Conservation (phyloP, 92 coral and sea anemone species). For the Heteractis magnifica region DNA sequence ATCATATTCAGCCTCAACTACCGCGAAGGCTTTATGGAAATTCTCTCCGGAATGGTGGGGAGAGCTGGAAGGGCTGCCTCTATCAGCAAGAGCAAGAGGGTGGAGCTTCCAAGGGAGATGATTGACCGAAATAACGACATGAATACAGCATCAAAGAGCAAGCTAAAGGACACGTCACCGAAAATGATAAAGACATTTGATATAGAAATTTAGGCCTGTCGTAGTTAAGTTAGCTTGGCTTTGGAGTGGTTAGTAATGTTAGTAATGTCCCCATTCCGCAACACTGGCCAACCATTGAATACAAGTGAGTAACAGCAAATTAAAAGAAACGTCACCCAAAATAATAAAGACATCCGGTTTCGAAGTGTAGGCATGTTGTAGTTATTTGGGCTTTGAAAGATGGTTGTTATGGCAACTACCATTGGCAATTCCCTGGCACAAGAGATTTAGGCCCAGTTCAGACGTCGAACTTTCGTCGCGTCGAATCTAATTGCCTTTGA, state of each 20-base stretch:
- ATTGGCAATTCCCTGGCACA: no score
- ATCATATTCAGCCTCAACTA: slow-evolving; percentile 33
- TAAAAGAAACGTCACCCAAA: neutral
- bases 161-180: neutral
- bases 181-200: neutral
- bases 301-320: neutral
- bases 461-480: no score
- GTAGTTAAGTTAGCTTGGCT: no score
- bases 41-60: neutral
- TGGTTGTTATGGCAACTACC: neutral
- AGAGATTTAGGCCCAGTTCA: no score
- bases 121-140: neutral
- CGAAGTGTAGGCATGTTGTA: neutral
- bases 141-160: neutral
- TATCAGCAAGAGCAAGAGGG: neutral
- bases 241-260: no score
- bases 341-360: neutral
- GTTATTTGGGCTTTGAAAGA: no score
- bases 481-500: no score
- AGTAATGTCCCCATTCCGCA: no score
- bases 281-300: no score
- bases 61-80: neutral
- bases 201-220: neutral
- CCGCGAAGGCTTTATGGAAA: slow-evolving; percentile 20
- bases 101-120: neutral